Conservation (phyloP, 2,888 invertebrate genomes). For the Luperina testacea region DNA sequence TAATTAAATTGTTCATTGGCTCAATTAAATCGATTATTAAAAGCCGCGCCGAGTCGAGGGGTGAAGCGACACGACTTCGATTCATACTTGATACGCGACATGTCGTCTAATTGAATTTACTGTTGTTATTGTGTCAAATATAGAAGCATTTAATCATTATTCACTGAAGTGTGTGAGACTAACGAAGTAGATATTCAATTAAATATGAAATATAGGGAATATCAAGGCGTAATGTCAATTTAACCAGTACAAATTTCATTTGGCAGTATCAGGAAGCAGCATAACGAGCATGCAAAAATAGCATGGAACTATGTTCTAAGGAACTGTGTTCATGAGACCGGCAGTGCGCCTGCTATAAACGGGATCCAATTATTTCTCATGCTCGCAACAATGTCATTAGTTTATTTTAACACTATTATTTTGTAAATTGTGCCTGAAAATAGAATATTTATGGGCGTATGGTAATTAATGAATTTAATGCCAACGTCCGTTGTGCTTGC, state of each 20-base stretch:
- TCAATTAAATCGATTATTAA: constrained; percentile 87
- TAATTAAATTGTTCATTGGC: constrained; percentile 89
- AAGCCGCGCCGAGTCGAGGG: constrained; percentile 67
- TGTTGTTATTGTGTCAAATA: constrained; percentile 43
- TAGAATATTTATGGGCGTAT: constrained; percentile 53
- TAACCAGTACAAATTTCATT: constrained; percentile 63
- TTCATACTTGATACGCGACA: constrained; percentile 61
- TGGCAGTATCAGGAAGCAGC: constrained; percentile 55
- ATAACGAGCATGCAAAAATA: constrained; percentile 63
- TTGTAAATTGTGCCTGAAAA: constrained; percentile 58
- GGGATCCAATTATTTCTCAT: constrained; percentile 71
- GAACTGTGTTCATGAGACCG: constrained; percentile 63
- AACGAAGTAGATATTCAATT: constrained; percentile 37
- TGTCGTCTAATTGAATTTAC: constrained; percentile 55
- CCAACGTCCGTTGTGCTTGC: constrained; percentile 14
- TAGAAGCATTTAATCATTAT: constrained; percentile 26
- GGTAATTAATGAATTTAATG: constrained; percentile 48
- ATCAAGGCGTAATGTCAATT: constrained; percentile 37
- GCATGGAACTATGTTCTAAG: constrained; percentile 20
- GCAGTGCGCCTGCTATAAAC: constrained; percentile 66
- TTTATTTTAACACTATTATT: constrained; percentile 55
- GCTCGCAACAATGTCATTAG: constrained; percentile 56
- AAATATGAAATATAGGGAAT: constrained; percentile 48
- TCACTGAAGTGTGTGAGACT: constrained; percentile 27
- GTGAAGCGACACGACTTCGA: constrained; percentile 69